Conservation (phyloP, 2,888 invertebrate genomes). For the Phyllotreta striolata region DNA sequence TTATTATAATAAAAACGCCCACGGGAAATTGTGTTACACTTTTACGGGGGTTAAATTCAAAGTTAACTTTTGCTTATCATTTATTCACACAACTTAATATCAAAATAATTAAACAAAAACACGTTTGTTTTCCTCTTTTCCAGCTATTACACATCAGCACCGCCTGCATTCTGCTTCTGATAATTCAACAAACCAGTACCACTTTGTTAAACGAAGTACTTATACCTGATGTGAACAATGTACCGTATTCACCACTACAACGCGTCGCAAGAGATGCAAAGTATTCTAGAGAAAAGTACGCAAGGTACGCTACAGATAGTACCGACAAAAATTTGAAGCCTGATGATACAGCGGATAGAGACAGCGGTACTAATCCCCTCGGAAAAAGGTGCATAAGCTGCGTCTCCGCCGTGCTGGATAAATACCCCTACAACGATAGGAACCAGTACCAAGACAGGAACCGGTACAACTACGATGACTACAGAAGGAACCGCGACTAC, state of each 20-base stretch:
- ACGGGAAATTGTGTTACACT: too few species aligned
- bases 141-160: conserved; percentile 7
- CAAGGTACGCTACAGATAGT: conserved; percentile 23
- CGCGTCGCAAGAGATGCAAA: conserved; percentile 34
- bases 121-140: conserved; percentile 1
- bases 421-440: conserved; percentile 18
- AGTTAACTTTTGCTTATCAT: too few species aligned
- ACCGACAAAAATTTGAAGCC: conserved; percentile 38
- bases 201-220: conserved; percentile 30
- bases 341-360: conserved; percentile 37
- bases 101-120: too few species aligned
- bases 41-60: too few species aligned
- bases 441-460: conserved; percentile 17
- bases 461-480: conserved; percentile 19
- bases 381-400: conserved; percentile 47
- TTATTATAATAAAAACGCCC: too few species aligned
- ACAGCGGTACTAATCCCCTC: conserved; percentile 22
- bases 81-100: too few species aligned
- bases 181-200: neutral
- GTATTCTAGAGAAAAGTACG: conserved; percentile 27
- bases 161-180: neutral
- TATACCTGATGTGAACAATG: conserved; percentile 10
- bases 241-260: conserved; percentile 20
- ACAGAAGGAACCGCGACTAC: conserved; percentile 17
- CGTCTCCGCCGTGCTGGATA: conserved; percentile 34